These are phyloP conservation scores for Scaptomyza polygonia DNA, from an alignment of 2,888 invertebrate genomes.

Conservation along the genomic window DNA sequence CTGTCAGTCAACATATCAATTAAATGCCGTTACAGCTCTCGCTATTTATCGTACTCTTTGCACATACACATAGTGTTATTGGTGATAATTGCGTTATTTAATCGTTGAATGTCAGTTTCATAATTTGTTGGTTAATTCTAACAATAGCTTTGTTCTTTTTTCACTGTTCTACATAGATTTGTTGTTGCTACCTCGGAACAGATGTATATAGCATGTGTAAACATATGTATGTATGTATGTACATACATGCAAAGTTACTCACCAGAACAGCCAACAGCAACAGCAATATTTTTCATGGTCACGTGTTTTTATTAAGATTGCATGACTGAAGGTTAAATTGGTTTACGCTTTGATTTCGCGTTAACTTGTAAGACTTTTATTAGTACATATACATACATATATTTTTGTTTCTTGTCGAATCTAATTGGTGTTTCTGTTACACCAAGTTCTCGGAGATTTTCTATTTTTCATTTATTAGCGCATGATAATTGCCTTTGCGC, in stretches of 20 bases:
- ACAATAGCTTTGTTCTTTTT: conserved; percentile 17
- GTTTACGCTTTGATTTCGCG: conserved; percentile 73
- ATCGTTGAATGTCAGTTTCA: conserved; percentile 21
- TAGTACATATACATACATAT: conserved; percentile 24
- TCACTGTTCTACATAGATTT: conserved; percentile 10
- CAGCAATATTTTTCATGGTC: conserved; percentile 49
- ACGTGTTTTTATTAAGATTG: conserved; percentile 62
- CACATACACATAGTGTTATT: conserved; percentile 18
- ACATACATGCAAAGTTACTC: conserved; percentile 5
- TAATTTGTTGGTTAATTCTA: conserved; percentile 22
- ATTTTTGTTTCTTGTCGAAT: conserved; percentile 35
- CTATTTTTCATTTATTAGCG: conserved; percentile 21
- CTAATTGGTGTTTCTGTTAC: conserved; percentile 37
- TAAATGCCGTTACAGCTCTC: conserved; percentile 28
- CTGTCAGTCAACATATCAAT: conserved; percentile 25
- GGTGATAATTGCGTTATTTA: conserved; percentile 32
- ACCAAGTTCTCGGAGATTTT: conserved; percentile 15
- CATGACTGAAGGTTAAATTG: conserved; percentile 63
- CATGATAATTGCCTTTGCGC: conserved; percentile 20
- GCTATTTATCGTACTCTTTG: background rate
- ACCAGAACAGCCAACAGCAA: conserved; percentile 16
- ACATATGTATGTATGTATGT: too few species aligned
- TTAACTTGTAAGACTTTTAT: conserved; percentile 58
- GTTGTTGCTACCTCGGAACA: background rate
- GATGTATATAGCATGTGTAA: too few species aligned